Evolutionary conservation across 2,113 vertebrate genomes (phyloP), one percentile per base, ranked within the genome.

Genomic region (Indicator indicator): DNA sequence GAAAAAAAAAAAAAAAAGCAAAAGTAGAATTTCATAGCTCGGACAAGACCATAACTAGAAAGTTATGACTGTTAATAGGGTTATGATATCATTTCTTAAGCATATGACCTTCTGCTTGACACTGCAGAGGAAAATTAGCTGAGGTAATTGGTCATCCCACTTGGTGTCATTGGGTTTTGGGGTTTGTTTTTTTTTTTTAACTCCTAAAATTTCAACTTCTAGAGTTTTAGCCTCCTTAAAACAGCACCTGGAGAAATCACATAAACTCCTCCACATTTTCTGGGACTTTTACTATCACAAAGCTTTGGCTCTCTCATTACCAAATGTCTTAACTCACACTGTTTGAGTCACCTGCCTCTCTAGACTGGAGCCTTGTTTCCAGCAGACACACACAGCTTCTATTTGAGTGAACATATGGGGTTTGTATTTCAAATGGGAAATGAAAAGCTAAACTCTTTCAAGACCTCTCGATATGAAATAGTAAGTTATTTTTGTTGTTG

Each of bases 31-130:
- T 95, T 94, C 85, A 67, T 83, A 74, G 44, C 79, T 90, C 56
- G 88, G 88, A 86, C 71, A 91, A 85, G 60, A 93, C 68, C n/a
- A 64, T 73, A 89, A 68, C 62, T 38, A 54, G 16, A 88, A 70
- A 93, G 20, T 75, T 91, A 91, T 75, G 83, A 65, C 27, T 91
- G 48, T 52, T 91, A 94, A 88, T 27, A 62, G 4, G 40, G n/a
- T 46, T 75, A 65, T 86, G 91, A 81, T 93, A 77, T 84, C 8
- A 88, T 68, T 83, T 93, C 90, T 88, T 84, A 81, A 67, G 59
- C 23, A 55, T n/a, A 42, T 30, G 58, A 81, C 83, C 54, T 87
- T 87, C 59, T 95, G 12, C 38, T 82, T 83, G 74, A 80, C 78
- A 56, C 46, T 74, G 30, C 19, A 59, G 44, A 69, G 63, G 79